A percentile compares a stretch with the other conserved stretches of the same genome.
These are phyloP conservation scores for Chaetodon auriga DNA, from an alignment of 2,113 vertebrate species.

Conservation along the genomic window DNA sequence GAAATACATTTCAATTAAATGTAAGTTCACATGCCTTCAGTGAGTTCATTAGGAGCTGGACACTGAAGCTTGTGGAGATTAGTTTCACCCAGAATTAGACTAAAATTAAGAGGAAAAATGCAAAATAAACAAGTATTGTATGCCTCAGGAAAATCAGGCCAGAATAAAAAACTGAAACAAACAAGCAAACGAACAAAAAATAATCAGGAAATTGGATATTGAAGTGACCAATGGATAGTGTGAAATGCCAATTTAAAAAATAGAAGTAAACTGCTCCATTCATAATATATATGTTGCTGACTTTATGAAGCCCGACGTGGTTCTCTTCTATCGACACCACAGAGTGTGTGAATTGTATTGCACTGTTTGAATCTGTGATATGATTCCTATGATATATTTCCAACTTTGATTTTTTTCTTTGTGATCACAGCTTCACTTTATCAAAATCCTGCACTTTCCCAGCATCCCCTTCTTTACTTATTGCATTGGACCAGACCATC, in stretches of 20 bases:
- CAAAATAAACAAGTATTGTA: neutral
- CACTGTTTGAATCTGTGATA: neutral
- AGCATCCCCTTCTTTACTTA: slow-evolving; percentile 53
- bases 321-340: neutral
- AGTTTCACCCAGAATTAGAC: neutral
- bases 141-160: neutral
- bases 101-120: neutral
- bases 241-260: no score
- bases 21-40: slow-evolving; percentile 49
- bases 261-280: neutral
- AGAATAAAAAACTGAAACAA: neutral
- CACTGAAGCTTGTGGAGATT: neutral
- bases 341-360: neutral
- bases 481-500: slow-evolving; percentile 67
- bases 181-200: no score
- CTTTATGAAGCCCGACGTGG: neutral
- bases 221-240: neutral
- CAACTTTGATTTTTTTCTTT: slow-evolving; percentile 1
- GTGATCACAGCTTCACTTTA: slow-evolving; percentile 44
- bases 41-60: neutral
- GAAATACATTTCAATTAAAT: slow-evolving; percentile 17
- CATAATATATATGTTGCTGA: neutral
- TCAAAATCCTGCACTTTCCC: slow-evolving; percentile 51
- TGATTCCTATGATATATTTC: neutral
- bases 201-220: neutral